These are phyloP conservation scores for Centroberyx gerrardi DNA, from an alignment of 2,797 vertebrate species.

Conservation along the genomic window DNA sequence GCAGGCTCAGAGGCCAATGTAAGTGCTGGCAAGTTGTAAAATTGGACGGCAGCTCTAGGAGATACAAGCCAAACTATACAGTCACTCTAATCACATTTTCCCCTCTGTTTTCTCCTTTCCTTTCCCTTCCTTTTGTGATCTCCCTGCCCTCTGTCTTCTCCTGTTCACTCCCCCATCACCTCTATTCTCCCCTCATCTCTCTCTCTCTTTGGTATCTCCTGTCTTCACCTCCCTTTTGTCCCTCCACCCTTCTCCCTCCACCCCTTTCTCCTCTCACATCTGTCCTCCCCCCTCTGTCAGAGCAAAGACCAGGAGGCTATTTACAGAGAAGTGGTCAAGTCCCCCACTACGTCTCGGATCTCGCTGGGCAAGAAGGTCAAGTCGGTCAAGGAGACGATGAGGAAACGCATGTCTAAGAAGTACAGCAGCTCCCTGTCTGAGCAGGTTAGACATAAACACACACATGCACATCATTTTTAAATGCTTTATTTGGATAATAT, in stretches of 20 bases:
- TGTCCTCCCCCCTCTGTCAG: slow-evolving; percentile 72
- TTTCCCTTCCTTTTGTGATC: slow-evolving; percentile 18
- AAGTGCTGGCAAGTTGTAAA: slow-evolving; percentile 74
- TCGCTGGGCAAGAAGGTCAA: slow-evolving; percentile 99
- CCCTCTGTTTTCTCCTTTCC: slow-evolving; percentile 2
- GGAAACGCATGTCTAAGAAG: slow-evolving; percentile 99
- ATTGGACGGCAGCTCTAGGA: neutral
- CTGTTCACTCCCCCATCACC: neutral
- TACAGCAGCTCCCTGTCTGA: slow-evolving; percentile 94
- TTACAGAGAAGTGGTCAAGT: slow-evolving; percentile 96
- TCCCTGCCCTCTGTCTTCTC: slow-evolving; percentile 8
- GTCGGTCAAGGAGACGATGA: slow-evolving; percentile 99
- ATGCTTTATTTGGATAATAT: neutral
- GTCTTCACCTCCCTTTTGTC: neutral
- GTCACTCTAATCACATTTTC: slow-evolving; percentile 22
- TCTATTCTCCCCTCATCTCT: neutral
- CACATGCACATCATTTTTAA: neutral
- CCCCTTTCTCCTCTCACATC: slow-evolving; percentile 1
- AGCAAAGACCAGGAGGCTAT: slow-evolving; percentile 94
- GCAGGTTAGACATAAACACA: slow-evolving; percentile 85
- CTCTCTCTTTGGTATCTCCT: neutral
- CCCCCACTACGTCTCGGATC: slow-evolving; percentile 94
- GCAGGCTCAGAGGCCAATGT: slow-evolving; percentile 88
- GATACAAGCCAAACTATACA: neutral
- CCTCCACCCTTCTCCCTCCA: neutral